phyloP scores from a whole-genome alignment of 2,797 vertebrate genomes.

The Acanthornis magna region DNA sequence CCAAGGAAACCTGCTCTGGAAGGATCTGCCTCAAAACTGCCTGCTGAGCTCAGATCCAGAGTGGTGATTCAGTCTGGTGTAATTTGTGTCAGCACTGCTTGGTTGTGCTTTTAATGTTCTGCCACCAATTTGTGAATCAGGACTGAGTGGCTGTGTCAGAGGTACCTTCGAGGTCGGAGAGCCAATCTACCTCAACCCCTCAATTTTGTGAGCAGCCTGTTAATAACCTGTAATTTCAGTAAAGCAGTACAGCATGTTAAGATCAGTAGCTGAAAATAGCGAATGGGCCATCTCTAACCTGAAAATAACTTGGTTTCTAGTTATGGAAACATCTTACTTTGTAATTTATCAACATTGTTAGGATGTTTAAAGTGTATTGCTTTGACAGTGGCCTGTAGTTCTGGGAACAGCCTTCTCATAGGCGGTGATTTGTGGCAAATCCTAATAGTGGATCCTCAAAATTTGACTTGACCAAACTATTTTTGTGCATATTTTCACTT shows the following conservation, averaged over 20 bases:
- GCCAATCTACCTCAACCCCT: neutral
- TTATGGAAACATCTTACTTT: neutral
- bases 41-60: neutral
- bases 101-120: neutral
- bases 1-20: neutral
- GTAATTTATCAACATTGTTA: neutral
- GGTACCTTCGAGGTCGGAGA: neutral
- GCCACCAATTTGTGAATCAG: neutral
- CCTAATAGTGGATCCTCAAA: neutral
- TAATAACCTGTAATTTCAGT: neutral
- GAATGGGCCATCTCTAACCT: neutral
- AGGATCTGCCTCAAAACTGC: neutral
- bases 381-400: neutral
- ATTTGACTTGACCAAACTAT: neutral
- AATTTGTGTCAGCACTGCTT: neutral
- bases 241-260: neutral
- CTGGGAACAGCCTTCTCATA: neutral
- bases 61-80: neutral
- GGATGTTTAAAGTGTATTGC: neutral
- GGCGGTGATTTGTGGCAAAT: neutral
- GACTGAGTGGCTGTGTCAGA: neutral
- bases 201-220: neutral
- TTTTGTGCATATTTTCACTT: neutral
- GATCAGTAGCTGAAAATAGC: neutral
- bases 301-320: neutral